phyloP scores from a whole-genome alignment of 2,888 invertebrate genomes.

The Tachina lurida region DNA sequence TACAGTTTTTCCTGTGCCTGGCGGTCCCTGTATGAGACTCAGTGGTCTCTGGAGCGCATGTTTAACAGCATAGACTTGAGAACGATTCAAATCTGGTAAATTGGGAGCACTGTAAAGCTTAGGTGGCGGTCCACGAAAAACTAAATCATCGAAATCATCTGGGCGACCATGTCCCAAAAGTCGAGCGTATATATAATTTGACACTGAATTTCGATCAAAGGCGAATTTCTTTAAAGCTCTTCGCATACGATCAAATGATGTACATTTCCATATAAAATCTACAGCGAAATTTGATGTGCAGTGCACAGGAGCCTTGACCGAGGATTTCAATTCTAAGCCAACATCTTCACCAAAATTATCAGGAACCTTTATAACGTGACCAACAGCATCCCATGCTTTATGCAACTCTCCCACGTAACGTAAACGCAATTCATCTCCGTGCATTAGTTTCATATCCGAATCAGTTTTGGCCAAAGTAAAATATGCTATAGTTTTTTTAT shows the following conservation, averaged over 20 bases:
- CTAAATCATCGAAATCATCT: constrained; percentile 96
- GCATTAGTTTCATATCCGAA: constrained; percentile 99
- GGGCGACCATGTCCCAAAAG: constrained; percentile 97
- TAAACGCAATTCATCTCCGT: constrained; percentile 97
- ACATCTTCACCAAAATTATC: constrained; percentile 99
- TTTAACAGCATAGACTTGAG: constrained; percentile 98
- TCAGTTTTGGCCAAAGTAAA: constrained; percentile 98
- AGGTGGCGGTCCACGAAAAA: constrained; percentile 93
- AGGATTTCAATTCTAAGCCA: constrained; percentile 96
- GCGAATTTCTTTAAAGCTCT: constrained; percentile 96
- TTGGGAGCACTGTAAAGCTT: constrained; percentile 99
- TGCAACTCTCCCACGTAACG: constrained; percentile 96
- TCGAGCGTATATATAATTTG: constrained; percentile 98
- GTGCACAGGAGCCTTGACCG: constrained; percentile 95
- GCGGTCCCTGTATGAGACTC: constrained; percentile 96
- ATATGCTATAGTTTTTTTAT: constrained; percentile 98
- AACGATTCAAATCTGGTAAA: constrained; percentile 98
- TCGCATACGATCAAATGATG: constrained; percentile 99
- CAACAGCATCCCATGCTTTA: constrained; percentile 98
- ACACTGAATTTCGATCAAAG: constrained; percentile 97
- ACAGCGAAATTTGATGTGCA: constrained; percentile 98
- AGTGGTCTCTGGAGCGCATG: constrained; percentile 98
- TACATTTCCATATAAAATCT: constrained; percentile 99
- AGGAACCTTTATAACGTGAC: constrained; percentile 98
- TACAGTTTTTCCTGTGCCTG: constrained; percentile 98